These are phyloP conservation scores for Astropecten irregularis DNA, from an alignment of 53 echinoderm and acorn worm species.

Conservation along the genomic window DNA sequence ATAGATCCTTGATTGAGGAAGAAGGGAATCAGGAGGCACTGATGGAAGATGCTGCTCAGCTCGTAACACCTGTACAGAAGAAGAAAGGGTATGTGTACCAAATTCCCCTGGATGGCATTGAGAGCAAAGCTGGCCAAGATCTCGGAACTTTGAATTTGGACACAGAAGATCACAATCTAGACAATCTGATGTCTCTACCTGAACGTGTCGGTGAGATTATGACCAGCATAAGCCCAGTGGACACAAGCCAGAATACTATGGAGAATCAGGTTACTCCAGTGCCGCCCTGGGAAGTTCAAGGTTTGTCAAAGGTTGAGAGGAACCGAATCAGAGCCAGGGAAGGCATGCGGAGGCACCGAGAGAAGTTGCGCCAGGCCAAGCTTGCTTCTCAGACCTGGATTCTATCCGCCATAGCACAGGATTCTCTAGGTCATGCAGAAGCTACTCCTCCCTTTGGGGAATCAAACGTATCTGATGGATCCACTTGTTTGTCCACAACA, in stretches of 20 bases:
- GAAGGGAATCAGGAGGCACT: background rate
- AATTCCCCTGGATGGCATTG: conserved; percentile 3
- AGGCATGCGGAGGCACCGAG: conserved; percentile 42
- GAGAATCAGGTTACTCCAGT: background rate
- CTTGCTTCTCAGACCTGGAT: background rate
- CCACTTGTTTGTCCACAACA: background rate
- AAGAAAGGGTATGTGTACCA: conserved; percentile 19
- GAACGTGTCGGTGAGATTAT: background rate
- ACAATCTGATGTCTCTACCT: background rate
- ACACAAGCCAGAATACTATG: background rate
- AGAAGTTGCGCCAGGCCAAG: conserved; percentile 36
- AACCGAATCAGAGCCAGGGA: conserved; percentile 45
- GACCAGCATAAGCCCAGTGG: background rate
- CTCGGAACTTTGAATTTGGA: background rate
- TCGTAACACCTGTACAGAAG: background rate
- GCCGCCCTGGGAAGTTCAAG: conserved; percentile 30
- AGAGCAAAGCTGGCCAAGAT: background rate
- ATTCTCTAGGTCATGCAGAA: background rate
- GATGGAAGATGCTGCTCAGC: too few species aligned
- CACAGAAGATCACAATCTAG: background rate
- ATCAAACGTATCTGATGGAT: background rate
- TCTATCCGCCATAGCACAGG: background rate
- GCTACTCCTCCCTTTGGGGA: background rate
- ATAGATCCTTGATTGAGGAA: background rate
- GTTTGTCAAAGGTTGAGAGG: conserved; percentile 48